Evolutionary conservation across 2,113 vertebrate species (phyloP), one percentile per base, ranked within the genome.

Genomic region (Meriones unguiculatus): DNA sequence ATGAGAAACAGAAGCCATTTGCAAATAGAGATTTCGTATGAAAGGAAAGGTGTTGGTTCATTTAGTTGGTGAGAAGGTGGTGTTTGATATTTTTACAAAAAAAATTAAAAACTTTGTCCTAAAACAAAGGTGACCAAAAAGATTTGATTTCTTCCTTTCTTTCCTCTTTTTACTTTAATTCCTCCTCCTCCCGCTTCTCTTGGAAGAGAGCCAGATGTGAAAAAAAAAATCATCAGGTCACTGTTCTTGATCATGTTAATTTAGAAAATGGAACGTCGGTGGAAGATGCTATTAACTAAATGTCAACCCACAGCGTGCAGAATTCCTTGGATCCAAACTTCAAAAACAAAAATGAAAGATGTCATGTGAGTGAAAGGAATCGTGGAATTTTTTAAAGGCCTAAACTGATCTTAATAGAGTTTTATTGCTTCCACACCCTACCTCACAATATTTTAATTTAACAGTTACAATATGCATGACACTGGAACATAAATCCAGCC

Each of bases 201-300:
- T 95, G 92, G 96, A 96, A 96, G 93, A 96, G 92, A 97, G 95
- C 95, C 97, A 98, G 77, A 77, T 82, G 89, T 94, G 92, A 80
- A 90, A 96, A 95, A 87, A 95, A 96, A 95, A 96, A 97, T 95
- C 93, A 96, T 96, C 95, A 97, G 94, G 96, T 95, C 97, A 95
- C 81, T 95, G 89, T 98, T 97, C 95, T 97, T 98, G 96, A 97
- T 97, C 97, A 96, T 84, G 94, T 98, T 97, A 98, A 97, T 97
- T 97, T 95, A 97, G 97, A 97, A 97, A 95, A 95, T 96, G 91
- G 95, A 95, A 96, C 87, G 64, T 96, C 38, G 75, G 96, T 88
- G 85, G 94, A 98, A 98, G 92, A 97, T 95, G 84, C 90, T 96
- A 75, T 97, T 97, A 97, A 97, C 96, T 95, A 97, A 98, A 97